Conservation (phyloP, 1,140 invertebrate species). For the Megathymus violae region DNA sequence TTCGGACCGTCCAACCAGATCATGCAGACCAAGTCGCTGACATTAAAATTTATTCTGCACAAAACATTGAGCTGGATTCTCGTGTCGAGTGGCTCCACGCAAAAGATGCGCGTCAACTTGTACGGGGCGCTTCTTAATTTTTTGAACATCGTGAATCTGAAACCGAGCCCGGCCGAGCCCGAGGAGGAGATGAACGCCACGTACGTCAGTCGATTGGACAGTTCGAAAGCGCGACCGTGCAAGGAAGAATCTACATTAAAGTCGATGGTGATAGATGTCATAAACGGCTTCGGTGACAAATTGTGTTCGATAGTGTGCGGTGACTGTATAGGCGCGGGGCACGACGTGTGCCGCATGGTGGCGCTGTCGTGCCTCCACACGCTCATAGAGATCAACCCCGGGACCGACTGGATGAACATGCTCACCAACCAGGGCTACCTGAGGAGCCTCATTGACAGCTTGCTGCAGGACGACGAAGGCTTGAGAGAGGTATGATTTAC, state of each 20-base stretch:
- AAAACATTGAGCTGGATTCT: slow-evolving; percentile 89
- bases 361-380: slow-evolving; percentile 92
- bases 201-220: slow-evolving; percentile 86
- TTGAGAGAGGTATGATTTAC: slow-evolving; percentile 83
- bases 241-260: slow-evolving; percentile 71
- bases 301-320: slow-evolving; percentile 92
- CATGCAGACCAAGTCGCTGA: slow-evolving; percentile 84
- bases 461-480: slow-evolving; percentile 89
- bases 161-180: slow-evolving; percentile 59
- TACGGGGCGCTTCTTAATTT: slow-evolving; percentile 91
- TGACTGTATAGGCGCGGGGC: slow-evolving; percentile 93
- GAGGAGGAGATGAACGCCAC: slow-evolving; percentile 65
- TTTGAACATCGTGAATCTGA: slow-evolving; percentile 89
- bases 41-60: slow-evolving; percentile 88
- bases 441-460: slow-evolving; percentile 91
- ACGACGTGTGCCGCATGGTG: slow-evolving; percentile 95
- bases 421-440: slow-evolving; percentile 92
- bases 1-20: slow-evolving; percentile 73
- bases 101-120: slow-evolving; percentile 93
- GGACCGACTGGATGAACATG: slow-evolving; percentile 89
- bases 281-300: slow-evolving; percentile 89
- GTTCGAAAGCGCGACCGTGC: slow-evolving; percentile 66
- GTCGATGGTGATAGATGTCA: slow-evolving; percentile 72
- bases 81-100: slow-evolving; percentile 88
- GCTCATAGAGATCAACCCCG: slow-evolving; percentile 90